A percentile compares a stretch with the other conserved stretches of the same genome.
These are phyloP conservation scores for Drosophila willistoni DNA, from an alignment of 1,140 invertebrate genomes.

Conservation along the genomic window DNA sequence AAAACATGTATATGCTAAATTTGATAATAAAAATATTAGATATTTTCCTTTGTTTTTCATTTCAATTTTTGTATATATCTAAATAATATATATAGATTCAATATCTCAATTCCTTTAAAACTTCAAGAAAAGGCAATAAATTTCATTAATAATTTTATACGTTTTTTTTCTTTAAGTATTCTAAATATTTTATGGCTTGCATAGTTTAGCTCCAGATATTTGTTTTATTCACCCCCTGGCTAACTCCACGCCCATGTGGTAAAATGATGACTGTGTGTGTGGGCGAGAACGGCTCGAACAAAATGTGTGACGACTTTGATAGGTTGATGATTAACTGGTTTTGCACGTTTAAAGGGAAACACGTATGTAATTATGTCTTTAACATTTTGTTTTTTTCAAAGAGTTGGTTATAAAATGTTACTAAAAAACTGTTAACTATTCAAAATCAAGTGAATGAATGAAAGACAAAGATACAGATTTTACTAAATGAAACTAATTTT, in stretches of 20 bases:
- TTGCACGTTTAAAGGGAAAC: conserved; percentile 1
- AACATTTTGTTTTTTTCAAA: not conserved
- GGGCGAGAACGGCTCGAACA: not conserved
- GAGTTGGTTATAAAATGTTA: not conserved
- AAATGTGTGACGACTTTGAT: conserved; percentile 4
- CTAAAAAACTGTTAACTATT: not conserved
- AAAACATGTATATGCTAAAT: too few species aligned
- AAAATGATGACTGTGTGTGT: not conserved
- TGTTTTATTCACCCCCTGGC: not conserved
- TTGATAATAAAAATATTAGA: too few species aligned
- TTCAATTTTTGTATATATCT: too few species aligned
- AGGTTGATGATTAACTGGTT: conserved; percentile 9
- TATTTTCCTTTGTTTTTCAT: too few species aligned
- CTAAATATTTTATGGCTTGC: too few species aligned
- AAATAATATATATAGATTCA: too few species aligned
- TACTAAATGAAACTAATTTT: not conserved
- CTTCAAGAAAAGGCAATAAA: too few species aligned
- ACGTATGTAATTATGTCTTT: conserved; percentile 1
- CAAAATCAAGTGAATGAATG: not conserved
- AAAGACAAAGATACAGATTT: not conserved
- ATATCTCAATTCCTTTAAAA: too few species aligned
- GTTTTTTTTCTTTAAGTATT: too few species aligned
- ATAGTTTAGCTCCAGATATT: too few species aligned
- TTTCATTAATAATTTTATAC: too few species aligned
- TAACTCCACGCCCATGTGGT: not conserved